phyloP scores from a whole-genome alignment of 2,113 vertebrate species.

The Poeciliopsis turrubarensis region DNA sequence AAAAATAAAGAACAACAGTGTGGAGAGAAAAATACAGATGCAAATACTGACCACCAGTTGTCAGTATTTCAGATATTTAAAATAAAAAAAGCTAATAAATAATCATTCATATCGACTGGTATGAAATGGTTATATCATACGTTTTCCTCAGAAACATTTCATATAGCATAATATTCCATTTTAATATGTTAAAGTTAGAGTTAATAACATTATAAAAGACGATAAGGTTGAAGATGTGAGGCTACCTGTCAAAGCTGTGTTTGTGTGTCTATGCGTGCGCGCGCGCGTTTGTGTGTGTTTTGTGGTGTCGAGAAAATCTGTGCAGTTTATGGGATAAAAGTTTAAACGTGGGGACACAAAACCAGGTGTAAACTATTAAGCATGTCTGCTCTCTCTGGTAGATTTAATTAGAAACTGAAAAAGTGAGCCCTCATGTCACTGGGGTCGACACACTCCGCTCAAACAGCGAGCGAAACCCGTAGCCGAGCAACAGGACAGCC shows the following conservation, averaged over 20 bases:
- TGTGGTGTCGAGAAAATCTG: not conserved
- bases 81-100: too few relatives aligned
- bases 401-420: conserved; percentile 22
- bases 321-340: not conserved
- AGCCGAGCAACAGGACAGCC: not conserved
- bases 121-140: too few relatives aligned
- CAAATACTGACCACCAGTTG: too few relatives aligned
- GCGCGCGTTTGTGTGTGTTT: not conserved
- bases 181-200: not conserved
- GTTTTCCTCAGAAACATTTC: not conserved
- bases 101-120: too few relatives aligned
- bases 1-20: too few relatives aligned
- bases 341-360: not conserved
- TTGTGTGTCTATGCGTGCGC: too few relatives aligned
- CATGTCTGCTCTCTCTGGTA: conserved; percentile 2
- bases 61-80: too few relatives aligned
- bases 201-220: not conserved
- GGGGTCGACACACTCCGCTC: not conserved
- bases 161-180: not conserved
- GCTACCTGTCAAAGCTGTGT: not conserved
- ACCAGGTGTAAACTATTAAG: conserved; percentile 34
- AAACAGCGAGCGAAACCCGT: not conserved
- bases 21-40: too few relatives aligned
- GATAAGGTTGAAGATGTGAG: not conserved
- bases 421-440: conserved; percentile 1